These are phyloP conservation scores for Cricetomys ansorgei DNA, from an alignment of 2,113 vertebrate genomes.

Conservation along the genomic window DNA sequence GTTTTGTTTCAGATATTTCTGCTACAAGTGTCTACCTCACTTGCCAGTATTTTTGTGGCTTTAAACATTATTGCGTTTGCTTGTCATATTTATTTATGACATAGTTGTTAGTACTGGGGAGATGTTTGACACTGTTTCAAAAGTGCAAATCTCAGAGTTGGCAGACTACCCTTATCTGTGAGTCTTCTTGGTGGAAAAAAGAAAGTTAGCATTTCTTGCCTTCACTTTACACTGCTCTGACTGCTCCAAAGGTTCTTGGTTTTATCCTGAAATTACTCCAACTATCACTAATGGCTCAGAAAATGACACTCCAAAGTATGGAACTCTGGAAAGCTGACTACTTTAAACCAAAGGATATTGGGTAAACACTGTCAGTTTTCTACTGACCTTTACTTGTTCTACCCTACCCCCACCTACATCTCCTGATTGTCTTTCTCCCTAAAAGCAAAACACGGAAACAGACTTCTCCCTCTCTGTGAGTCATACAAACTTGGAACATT, in stretches of 20 bases:
- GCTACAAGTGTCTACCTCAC: neutral
- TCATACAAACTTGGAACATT: neutral
- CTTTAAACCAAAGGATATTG: neutral
- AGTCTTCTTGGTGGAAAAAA: neutral
- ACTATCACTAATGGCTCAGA: neutral
- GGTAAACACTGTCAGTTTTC: neutral
- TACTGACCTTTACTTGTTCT: neutral
- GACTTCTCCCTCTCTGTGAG: neutral
- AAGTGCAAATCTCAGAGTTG: conserved; percentile 12
- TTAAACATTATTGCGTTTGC: conserved; percentile 44
- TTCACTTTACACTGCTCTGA: neutral
- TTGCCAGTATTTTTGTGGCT: neutral
- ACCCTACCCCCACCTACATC: too few species aligned
- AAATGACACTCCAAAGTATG: neutral
- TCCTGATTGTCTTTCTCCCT: neutral
- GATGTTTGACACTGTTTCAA: neutral
- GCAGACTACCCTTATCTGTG: neutral
- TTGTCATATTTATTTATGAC: conserved; percentile 30
- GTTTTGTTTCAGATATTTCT: neutral
- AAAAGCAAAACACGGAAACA: neutral
- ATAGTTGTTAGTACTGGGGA: neutral
- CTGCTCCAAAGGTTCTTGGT: neutral
- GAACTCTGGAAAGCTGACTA: neutral
- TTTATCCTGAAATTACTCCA: neutral
- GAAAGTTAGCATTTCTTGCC: neutral